A percentile compares a stretch with the other conserved stretches of the same genome.
Conservation (phyloP, 2,113 vertebrate genomes). For the Cyphomyrus plagiostoma region DNA sequence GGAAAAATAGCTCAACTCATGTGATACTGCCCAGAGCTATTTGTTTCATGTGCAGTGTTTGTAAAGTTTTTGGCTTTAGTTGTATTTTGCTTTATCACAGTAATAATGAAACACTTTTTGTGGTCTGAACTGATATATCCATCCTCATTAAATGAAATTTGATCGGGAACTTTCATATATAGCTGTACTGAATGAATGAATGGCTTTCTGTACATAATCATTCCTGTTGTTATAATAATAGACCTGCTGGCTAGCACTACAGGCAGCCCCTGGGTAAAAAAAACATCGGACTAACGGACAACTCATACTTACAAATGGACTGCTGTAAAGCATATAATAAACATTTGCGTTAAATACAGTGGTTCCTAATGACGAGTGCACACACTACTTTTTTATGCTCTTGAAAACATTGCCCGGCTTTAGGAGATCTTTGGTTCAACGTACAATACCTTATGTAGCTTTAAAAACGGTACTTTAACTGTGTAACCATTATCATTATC, state of each 20-base stretch:
- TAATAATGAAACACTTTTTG: neutral
- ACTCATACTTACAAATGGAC: neutral
- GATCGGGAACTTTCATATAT: neutral
- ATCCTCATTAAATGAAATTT: neutral
- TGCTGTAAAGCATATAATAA: neutral
- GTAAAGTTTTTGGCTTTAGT: neutral
- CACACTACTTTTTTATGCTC: neutral
- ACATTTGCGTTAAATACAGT: neutral
- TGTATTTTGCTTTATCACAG: neutral
- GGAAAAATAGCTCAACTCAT: neutral
- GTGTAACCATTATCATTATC: neutral
- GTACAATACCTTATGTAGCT: neutral
- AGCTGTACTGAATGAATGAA: neutral
- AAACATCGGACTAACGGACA: neutral
- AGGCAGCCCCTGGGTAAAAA: neutral
- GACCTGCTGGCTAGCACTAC: neutral
- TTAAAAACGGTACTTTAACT: neutral
- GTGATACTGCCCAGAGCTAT: neutral
- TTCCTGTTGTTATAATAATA: neutral
- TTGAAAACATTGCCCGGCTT: neutral
- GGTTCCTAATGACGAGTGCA: neutral
- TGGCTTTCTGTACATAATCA: neutral
- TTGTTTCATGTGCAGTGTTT: neutral
- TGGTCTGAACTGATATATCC: neutral
- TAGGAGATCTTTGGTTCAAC: neutral